Base-by-base conservation (phyloP, 2,888 invertebrate genomes). In the Clitarchus hookeri region DNA sequence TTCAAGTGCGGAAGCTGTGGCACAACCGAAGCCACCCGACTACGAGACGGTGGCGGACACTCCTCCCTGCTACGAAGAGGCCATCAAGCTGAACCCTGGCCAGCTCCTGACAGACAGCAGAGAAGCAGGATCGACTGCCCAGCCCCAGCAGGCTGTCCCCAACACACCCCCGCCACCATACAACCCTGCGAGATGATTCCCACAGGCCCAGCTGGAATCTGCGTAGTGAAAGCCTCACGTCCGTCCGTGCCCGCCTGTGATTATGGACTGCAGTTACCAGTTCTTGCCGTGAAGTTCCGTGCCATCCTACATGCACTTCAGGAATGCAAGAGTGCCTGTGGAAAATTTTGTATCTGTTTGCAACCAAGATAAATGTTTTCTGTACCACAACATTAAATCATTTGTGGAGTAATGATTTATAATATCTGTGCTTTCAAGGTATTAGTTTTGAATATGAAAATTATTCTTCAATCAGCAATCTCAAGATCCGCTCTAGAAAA, bases 41-140 rank as follows among this genome's bases (percentile, higher is more conserved):
- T 95, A 95, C 91, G 95, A 95, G 90, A 93, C 94, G 12, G 95
- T 95, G 85, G 94, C 94, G 13, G 94, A 94, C 78, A 90, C 91
- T n/a, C 95, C 95, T 87, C 95, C 95, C 0, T 94, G 94, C 26
- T 95, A 95, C 91, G 95, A 95, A 90, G 95, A 95, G 90, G 95
- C 95, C 84, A 95, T 95, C 89, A 95, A 95, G 91, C 91, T 95
- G 88, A 94, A 94, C 91, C 95, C 95, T 26, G 93, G 93, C 88
- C 92, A 94, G 80, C 91, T 94, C 87, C 91, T 93, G 86, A 92
- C 92, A 13, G 26, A 54, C 11, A 44, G 77, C 84, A 84, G 54
- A 26, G 36, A 23, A n/a, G 84, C 54, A 6, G 53, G 13, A 13
- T 27, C 84, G 8, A 23, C 25, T 19, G 36, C 11, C 26, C 13